Percentiles rank a stretch among this genome's conserved stretches.
Evolutionary conservation across 2,113 vertebrate genomes (phyloP).

Genomic region (Apaloderma vittatum): DNA sequence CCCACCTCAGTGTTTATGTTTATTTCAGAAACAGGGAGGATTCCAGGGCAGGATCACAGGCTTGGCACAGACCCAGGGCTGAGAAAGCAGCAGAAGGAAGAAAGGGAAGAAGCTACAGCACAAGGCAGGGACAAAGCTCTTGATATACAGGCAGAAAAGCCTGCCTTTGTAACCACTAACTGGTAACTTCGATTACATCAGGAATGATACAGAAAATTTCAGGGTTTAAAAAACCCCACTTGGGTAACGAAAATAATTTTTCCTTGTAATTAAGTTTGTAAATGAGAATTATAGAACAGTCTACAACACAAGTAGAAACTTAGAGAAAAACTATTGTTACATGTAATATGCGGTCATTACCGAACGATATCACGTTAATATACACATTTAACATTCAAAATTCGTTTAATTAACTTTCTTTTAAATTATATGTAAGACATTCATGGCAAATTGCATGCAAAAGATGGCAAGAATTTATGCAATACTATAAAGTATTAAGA

Average conservation of each 20-base stretch:
- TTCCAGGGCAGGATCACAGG: not conserved
- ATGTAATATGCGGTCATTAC: not conserved
- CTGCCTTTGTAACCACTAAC: not conserved
- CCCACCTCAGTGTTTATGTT: not conserved
- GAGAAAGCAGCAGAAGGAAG: not conserved
- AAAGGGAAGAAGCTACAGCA: not conserved
- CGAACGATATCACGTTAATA: not conserved
- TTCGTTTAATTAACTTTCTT: not conserved
- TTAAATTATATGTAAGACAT: not conserved
- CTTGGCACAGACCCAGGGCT: not conserved
- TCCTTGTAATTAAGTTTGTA: not conserved
- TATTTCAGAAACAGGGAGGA: not conserved
- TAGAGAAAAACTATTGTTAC: not conserved
- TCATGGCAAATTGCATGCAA: not conserved
- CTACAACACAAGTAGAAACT: not conserved
- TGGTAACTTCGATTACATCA: not conserved
- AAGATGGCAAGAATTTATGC: not conserved
- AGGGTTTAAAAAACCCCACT: not conserved
- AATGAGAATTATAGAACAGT: not conserved
- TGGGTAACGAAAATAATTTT: not conserved
- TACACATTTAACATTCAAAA: not conserved
- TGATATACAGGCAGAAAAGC: not conserved
- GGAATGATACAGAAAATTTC: not conserved
- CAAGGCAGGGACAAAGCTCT: not conserved
- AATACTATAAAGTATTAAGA: not conserved